phyloP scores from a whole-genome alignment of 2,888 invertebrate genomes.

The Athrips mouffetella region DNA sequence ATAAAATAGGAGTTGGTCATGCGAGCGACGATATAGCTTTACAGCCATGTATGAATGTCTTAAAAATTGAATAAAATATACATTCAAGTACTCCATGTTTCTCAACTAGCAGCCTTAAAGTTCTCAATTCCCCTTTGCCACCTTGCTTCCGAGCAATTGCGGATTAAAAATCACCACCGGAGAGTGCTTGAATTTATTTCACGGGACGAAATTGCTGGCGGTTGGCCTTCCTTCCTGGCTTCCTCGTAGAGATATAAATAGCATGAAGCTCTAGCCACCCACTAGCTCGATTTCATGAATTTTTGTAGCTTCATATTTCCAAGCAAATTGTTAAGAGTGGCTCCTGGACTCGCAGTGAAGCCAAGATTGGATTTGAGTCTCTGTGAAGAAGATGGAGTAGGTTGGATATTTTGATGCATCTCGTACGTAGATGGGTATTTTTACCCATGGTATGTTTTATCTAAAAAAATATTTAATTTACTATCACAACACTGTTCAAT shows the following conservation, averaged over 20 bases:
- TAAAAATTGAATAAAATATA: neutral
- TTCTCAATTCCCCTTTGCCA: conserved; percentile 16
- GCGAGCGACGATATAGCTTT: no score
- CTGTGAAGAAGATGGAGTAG: conserved; percentile 28
- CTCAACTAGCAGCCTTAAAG: conserved; percentile 10
- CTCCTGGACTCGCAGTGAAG: conserved; percentile 23
- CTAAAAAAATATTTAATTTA: no score
- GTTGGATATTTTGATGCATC: neutral
- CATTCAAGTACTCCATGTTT: conserved; percentile 5
- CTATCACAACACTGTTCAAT: no score
- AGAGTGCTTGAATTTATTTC: conserved; percentile 51
- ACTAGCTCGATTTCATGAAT: conserved; percentile 56
- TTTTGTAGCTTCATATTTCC: conserved; percentile 56
- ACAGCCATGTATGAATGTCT: no score
- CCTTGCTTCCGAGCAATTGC: conserved; percentile 39
- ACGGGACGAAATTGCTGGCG: conserved; percentile 47
- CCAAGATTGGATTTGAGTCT: conserved; percentile 41
- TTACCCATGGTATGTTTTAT: no score
- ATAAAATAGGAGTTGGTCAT: no score
- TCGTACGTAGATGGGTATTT: neutral
- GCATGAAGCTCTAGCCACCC: conserved; percentile 41
- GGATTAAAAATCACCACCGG: conserved; percentile 51
- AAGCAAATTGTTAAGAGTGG: conserved; percentile 50
- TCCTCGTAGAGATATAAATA: conserved; percentile 34
- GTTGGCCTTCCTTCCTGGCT: conserved; percentile 48